Base-by-base conservation (phyloP, 2,888 invertebrate species). In the Torymus tubicola region DNA sequence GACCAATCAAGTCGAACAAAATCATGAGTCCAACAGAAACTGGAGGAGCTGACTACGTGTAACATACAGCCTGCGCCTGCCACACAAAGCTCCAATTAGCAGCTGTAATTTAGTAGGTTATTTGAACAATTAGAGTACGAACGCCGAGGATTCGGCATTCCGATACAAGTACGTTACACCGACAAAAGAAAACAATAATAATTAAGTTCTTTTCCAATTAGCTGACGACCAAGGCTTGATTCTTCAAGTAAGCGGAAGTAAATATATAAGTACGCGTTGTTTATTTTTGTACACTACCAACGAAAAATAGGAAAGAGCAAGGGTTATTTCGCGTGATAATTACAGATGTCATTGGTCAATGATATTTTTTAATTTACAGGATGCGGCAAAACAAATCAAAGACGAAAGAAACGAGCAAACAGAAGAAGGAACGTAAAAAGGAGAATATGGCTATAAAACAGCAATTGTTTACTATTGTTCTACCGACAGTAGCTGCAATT, bases 331-430 rank as follows among this genome's bases (percentile, higher is more conserved):
- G 3, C 8, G 31, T 14, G 50, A 53, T 55, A 42, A 24, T 12
- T 14, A 53, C 70, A 75, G 65, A 69, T 80, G 69, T 65, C 50
- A 64, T 13, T 70, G n/a, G 16, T 68, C 14, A 55, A 11, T 61
- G 1, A 21, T 58, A 24, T 57, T 63, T 3, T 53, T 75, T 55
- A 2, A 31, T 21, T 76, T 80, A 1, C 50, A 77, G 77, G 69
- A 96, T 96, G 96, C 93, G 96, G 84, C 96, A 96, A 89, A 91
- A 96, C 60, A 96, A 96, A 88, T 96, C 96, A 70, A 94, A 94
- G 88, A 94, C 94, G 65, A 97, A 96, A 91, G 96, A 97, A 92
- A 95, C 95, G 0, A 95, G 95, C 13, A 95, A 94, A 89, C 96
- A 97, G 90, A 96, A 96, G 89, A 95, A 95, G 86, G 96, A 96